Base-by-base conservation (phyloP, 2,797 vertebrate genomes). In the Parauchenoglanis ngamensis region DNA sequence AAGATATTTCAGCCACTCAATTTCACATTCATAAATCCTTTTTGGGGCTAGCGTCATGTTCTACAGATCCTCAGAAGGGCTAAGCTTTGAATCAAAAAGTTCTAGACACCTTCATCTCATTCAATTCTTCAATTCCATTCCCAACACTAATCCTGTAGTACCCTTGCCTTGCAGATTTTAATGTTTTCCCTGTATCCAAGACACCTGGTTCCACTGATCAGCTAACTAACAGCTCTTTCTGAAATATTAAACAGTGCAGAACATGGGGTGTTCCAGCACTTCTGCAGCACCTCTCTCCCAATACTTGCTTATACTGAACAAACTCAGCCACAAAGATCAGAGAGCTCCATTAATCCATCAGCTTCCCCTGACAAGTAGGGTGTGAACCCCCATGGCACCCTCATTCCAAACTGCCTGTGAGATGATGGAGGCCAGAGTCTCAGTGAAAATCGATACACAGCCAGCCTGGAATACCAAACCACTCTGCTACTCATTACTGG, bases 271-370 rank as follows among this genome's bases (percentile, higher is more conserved):
- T 44, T 54, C 61, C 28, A 54, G 46, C 19, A 46, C 46, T 35
- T 44, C 84, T 59, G 70, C 49, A 75, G 70, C 15, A 67, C n/a
- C 44, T 57, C 57, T 83, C 49, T 76, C 77, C 49, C 25, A 84
- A 7, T 70, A 57, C 75, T 80, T 82, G 72, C 49, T 78, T 52
- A 72, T 77, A 82, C 59, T 84, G 21, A 54, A 35, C 77, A 86
- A 90, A 87, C 85, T 85, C 87, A 77, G 77, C 77, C 89, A 75
- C 76, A 67, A 56, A 89, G 84, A 86, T 86, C 72, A 83, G 76
- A 85, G 78, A 84, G 86, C 85, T 85, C 85, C 85, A 85, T 88
- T 90, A 90, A 93, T 92, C 90, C 88, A 90, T 90, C 91, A 87
- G 73, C 75, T 57, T 65, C 82, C 61, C 85, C 86, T 85, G 89